Evolutionary conservation across 1,140 invertebrate genomes (phyloP).

Genomic region (Latrodectus geometricus): DNA sequence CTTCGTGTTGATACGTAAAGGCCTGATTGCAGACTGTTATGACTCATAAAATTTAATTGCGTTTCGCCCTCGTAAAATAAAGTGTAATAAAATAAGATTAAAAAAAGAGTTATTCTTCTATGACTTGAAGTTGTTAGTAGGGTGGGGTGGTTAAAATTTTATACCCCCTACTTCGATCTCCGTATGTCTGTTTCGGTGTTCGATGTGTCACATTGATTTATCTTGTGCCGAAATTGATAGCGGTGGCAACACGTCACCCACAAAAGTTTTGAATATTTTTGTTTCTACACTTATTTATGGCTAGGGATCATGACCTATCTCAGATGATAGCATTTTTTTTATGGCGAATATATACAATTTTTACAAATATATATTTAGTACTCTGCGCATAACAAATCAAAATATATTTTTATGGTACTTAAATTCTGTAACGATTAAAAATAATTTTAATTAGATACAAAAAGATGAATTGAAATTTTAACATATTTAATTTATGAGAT

Average conservation of each 20-base stretch:
- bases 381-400: too few relatives aligned
- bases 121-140: neutral
- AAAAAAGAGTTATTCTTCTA: slow-evolving; percentile 5
- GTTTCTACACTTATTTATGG: neutral
- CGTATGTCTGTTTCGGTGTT: slow-evolving; percentile 11
- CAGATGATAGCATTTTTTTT: too few relatives aligned
- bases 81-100: slow-evolving; percentile 57
- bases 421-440: too few relatives aligned
- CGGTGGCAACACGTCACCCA: neutral
- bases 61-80: slow-evolving; percentile 53
- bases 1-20: slow-evolving; percentile 43
- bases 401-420: too few relatives aligned
- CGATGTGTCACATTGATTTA: slow-evolving; percentile 35
- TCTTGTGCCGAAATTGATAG: slow-evolving; percentile 32
- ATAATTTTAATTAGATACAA: too few relatives aligned
- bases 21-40: slow-evolving; percentile 55
- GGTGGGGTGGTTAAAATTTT: neutral
- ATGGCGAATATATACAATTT: too few relatives aligned
- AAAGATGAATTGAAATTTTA: too few relatives aligned
- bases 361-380: too few relatives aligned
- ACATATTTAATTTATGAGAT: too few relatives aligned
- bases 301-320: too few relatives aligned
- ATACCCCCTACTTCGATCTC: neutral
- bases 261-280: slow-evolving; percentile 27
- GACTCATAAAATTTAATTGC: slow-evolving; percentile 60